Percentiles rank a stretch among this genome's conserved stretches.
These are phyloP conservation scores for Muscidifurax raptorellus DNA, from an alignment of 1,140 invertebrate genomes.

Conservation along the genomic window DNA sequence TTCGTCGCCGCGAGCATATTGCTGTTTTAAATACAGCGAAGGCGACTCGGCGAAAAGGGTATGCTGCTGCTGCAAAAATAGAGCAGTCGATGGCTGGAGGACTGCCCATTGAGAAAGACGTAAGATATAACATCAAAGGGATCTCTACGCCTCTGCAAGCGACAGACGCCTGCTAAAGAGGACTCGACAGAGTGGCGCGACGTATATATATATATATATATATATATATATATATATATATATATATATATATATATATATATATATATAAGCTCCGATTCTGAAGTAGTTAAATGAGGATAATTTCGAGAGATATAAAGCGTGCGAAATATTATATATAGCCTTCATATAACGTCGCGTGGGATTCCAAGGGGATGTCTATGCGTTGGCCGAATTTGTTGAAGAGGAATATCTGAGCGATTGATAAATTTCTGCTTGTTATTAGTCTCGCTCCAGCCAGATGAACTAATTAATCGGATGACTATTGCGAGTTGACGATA, in stretches of 20 bases:
- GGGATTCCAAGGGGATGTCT: no score
- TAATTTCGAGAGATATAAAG: background rate
- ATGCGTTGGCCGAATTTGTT: no score
- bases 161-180: background rate
- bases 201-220: no score
- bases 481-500: no score
- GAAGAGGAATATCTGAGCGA: no score
- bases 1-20: background rate
- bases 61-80: background rate
- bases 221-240: no score
- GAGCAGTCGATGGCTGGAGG: background rate
- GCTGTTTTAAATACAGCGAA: background rate
- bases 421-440: no score
- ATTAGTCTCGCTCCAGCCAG: no score
- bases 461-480: no score
- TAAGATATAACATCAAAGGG: constrained; percentile 8
- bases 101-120: background rate
- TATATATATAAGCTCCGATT: no score
- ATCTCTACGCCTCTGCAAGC: background rate
- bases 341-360: background rate
- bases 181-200: background rate
- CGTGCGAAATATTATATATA: no score
- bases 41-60: background rate
- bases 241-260: no score
- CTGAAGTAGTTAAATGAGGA: background rate